phyloP scores from a whole-genome alignment of 2,888 invertebrate genomes.

The Spisula subtruncata region DNA sequence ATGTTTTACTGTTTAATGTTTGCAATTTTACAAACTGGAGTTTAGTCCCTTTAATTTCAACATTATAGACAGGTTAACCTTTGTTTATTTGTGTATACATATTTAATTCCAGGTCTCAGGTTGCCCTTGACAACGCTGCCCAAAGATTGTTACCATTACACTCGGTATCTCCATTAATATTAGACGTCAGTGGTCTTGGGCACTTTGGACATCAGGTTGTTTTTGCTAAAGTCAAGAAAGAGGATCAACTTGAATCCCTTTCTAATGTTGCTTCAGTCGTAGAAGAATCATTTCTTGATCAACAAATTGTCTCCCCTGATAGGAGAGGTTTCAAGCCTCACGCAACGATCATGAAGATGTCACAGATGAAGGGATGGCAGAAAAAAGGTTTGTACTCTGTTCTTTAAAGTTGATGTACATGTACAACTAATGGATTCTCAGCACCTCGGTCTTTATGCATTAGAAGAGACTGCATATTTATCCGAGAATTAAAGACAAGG shows the following conservation, averaged over 20 bases:
- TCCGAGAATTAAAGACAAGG: too few relatives aligned
- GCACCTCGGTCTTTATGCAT: too few relatives aligned
- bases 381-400: conserved; percentile 60
- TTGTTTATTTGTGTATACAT: too few relatives aligned
- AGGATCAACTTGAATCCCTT: conserved; percentile 58
- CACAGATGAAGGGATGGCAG: conserved; percentile 58
- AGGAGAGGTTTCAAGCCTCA: conserved; percentile 75
- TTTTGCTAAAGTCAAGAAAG: conserved; percentile 71
- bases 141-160: conserved; percentile 50
- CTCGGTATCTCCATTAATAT: conserved; percentile 40
- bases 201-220: conserved; percentile 74
- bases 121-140: conserved; percentile 63
- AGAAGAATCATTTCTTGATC: conserved; percentile 58
- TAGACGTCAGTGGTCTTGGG: conserved; percentile 70
- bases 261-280: conserved; percentile 68
- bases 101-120: conserved; percentile 59
- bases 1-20: too few relatives aligned
- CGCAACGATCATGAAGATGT: conserved; percentile 76
- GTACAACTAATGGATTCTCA: too few relatives aligned
- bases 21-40: too few relatives aligned
- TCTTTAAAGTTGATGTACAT: background rate
- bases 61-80: too few relatives aligned
- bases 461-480: too few relatives aligned
- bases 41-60: too few relatives aligned
- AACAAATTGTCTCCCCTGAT: conserved; percentile 69